phyloP scores from a whole-genome alignment of 1,140 invertebrate species.

The Zaprionus ornatus region DNA sequence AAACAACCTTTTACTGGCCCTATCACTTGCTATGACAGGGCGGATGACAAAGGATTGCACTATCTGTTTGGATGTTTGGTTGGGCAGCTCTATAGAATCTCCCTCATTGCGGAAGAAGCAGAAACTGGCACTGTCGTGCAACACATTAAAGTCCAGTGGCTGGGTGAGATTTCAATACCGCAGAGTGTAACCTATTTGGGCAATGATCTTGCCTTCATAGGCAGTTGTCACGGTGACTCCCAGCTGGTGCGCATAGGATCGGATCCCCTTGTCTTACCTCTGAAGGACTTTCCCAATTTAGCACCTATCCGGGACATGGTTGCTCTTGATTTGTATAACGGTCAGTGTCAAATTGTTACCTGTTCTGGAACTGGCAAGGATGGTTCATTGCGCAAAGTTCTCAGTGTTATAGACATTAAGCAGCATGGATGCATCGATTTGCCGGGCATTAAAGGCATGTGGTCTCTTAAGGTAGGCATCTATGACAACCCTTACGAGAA shows the following conservation, averaged over 20 bases:
- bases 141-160: conserved; percentile 95
- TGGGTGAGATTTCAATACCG: conserved; percentile 98
- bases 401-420: conserved; percentile 98
- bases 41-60: conserved; percentile 95
- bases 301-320: conserved; percentile 99
- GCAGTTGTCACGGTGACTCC: conserved; percentile 97
- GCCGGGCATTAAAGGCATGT: conserved; percentile 98
- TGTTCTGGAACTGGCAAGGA: conserved; percentile 98
- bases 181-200: conserved; percentile 99
- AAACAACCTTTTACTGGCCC: conserved; percentile 90
- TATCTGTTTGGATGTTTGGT: conserved; percentile 98
- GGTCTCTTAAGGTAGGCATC: conserved; percentile 92
- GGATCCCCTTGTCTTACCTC: conserved; percentile 95
- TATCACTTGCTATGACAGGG: conserved; percentile 97
- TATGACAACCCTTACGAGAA: conserved; percentile 88
- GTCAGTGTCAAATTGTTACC: conserved; percentile 98
- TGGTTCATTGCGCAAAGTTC: conserved; percentile 97
- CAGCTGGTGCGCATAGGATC: conserved; percentile 96
- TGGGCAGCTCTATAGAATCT: conserved; percentile 97
- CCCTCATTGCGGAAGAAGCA: conserved; percentile 91
- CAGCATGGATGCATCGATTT: conserved; percentile 99
- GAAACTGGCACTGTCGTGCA: conserved; percentile 90
- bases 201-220: conserved; percentile 99
- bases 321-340: conserved; percentile 97
- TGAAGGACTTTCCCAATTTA: conserved; percentile 98